Evolutionary conservation across 2,888 invertebrate genomes (phyloP), one percentile per base, ranked within the genome.

Genomic region (Morpho helenor): DNA sequence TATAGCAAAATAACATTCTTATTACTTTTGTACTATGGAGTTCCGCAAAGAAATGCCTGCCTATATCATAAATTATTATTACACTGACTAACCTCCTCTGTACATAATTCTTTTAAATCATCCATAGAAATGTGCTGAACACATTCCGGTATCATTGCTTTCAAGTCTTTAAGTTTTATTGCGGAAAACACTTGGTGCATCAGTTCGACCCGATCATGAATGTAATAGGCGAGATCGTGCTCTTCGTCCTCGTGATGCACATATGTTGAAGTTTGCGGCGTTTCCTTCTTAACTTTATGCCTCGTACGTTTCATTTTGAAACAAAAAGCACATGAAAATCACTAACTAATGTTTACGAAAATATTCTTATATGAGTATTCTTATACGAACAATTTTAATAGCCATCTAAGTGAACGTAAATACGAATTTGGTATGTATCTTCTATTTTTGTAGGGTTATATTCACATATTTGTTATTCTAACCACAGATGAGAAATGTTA

Each of bases 131-230:
- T 75, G 55, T 83, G 75, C 49, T 83, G 71, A 3, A 91, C 79
- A 54, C 91, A 92, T 8, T 91, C 88, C 0, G 93, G 93, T 0
- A 92, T 91, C 73, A 93, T 84, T 7, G 91, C 84, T 57, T 88
- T 87, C 6, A 93, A 74, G 40, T 93, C 92, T 66, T 92, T 93
- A 0, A 84, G 83, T 64, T 92, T 93, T 0, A 93, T 67, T 0
- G 91, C 80, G 0, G 91, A 87, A 77, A 93, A 93, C 2, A 92
- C 87, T 76, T 93, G 93, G 40, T 92, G 92, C 73, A 93, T 91
- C 16, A 93, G 67, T 64, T 93, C 93, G 0, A 93, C 87, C 16
- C 93, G 76, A 65, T 93, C 93, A 62, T 92, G 92, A 0, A 93
- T 87, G 63, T 91, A 93, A 68, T 92, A 87, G 0, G 91, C 86